Conservation (phyloP, 2,888 invertebrate species). For the Drosophila barbarae region DNA sequence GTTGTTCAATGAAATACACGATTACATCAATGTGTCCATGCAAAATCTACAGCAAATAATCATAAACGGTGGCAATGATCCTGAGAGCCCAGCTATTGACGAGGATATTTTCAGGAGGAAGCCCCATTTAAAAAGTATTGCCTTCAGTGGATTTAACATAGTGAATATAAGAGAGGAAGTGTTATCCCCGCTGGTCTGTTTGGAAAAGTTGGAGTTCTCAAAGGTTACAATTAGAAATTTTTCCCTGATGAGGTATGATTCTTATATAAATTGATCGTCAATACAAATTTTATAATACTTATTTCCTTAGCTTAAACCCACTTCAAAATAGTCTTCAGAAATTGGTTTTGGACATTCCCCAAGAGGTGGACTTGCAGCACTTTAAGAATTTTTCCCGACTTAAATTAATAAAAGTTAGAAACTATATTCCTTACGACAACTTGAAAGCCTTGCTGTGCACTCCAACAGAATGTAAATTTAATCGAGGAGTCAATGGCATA, state of each 20-base stretch:
- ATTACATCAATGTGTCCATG: neutral
- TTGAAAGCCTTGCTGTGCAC: constrained; percentile 15
- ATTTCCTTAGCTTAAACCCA: neutral
- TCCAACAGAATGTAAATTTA: neutral
- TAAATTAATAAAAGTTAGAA: neutral
- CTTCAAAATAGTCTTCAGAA: constrained; percentile 6
- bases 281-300: neutral
- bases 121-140: neutral
- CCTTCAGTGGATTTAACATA: constrained; percentile 6
- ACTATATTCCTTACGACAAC: neutral
- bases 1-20: neutral
- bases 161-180: neutral
- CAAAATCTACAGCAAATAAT: constrained; percentile 2
- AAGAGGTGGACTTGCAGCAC: constrained; percentile 6
- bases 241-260: neutral
- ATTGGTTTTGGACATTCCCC: constrained; percentile 1
- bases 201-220: neutral
- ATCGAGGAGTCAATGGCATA: neutral
- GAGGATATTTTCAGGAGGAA: constrained; percentile 1
- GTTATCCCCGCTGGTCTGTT: neutral
- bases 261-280: neutral
- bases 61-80: neutral
- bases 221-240: neutral
- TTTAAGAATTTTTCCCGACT: constrained; percentile 2
- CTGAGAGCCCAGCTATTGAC: neutral